A percentile compares a stretch with the other conserved stretches of the same genome.
Evolutionary conservation across 2,888 invertebrate species (phyloP).

Genomic region (Agrotis puta): DNA sequence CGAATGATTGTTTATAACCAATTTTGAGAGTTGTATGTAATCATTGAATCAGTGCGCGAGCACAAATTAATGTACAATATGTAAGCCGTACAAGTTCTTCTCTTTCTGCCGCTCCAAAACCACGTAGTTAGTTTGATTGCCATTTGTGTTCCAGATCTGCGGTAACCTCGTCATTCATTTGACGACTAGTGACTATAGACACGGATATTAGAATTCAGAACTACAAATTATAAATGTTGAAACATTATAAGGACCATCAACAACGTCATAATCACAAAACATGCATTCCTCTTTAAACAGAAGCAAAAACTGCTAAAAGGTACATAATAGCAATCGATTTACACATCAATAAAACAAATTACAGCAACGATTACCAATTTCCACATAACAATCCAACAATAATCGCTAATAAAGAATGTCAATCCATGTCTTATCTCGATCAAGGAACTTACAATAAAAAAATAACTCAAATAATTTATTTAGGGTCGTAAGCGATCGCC

Average conservation of each 20-base stretch:
- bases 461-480: constrained; percentile 71
- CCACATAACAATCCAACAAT: constrained; percentile 63
- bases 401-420: constrained; percentile 63
- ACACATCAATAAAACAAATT: constrained; percentile 40
- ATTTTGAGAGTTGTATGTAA: too few species aligned
- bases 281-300: background rate
- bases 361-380: constrained; percentile 55
- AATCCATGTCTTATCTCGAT: constrained; percentile 50
- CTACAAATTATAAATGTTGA: background rate
- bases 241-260: background rate
- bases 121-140: too few species aligned
- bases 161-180: too few species aligned
- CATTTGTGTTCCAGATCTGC: too few species aligned
- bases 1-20: background rate
- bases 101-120: too few species aligned
- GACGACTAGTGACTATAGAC: too few species aligned
- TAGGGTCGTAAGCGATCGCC: constrained; percentile 72
- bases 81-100: too few species aligned
- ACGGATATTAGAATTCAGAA: background rate
- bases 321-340: background rate
- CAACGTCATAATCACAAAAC: background rate
- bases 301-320: background rate
- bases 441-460: constrained; percentile 49
- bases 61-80: background rate
- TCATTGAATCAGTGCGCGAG: background rate